phyloP scores from a whole-genome alignment of 2,113 vertebrate species.

The Sminthopsis crassicaudata region DNA sequence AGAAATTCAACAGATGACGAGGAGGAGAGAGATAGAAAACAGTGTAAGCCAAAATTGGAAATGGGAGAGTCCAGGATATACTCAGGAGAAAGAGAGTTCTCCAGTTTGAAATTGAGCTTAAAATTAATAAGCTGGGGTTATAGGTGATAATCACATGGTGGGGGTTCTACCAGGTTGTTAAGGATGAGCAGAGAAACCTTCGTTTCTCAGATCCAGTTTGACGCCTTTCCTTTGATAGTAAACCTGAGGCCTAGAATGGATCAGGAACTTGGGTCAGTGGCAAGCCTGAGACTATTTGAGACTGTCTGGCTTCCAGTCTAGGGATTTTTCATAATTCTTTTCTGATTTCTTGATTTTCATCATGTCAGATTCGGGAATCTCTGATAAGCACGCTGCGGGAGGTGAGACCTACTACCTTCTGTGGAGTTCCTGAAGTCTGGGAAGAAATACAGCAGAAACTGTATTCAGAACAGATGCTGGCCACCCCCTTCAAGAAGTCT shows the following conservation, averaged over 20 bases:
- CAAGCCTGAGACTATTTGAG: neutral
- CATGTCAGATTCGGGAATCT: constrained; percentile 29
- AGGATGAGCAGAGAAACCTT: neutral
- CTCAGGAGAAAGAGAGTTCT: neutral
- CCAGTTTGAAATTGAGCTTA: neutral
- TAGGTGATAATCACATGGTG: neutral
- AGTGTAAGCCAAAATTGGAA: neutral
- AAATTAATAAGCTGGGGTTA: neutral
- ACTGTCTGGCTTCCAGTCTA: neutral
- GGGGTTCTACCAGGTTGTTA: neutral
- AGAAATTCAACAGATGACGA: neutral
- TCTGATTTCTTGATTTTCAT: neutral
- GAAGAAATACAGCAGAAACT: constrained; percentile 16
- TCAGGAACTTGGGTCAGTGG: neutral
- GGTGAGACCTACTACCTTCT: constrained; percentile 49
- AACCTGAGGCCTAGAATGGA: too few relatives aligned
- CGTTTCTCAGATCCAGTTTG: neutral
- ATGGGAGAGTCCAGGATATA: neutral
- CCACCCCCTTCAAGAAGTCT: neutral
- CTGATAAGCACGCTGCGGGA: constrained; percentile 28
- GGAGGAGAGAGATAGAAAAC: neutral
- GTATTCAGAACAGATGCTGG: neutral
- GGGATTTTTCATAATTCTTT: neutral
- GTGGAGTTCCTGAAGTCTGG: constrained; percentile 21
- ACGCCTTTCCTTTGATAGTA: neutral